These are phyloP conservation scores for Cepaea hortensis DNA, from an alignment of 2,888 invertebrate species.

Conservation along the genomic window DNA sequence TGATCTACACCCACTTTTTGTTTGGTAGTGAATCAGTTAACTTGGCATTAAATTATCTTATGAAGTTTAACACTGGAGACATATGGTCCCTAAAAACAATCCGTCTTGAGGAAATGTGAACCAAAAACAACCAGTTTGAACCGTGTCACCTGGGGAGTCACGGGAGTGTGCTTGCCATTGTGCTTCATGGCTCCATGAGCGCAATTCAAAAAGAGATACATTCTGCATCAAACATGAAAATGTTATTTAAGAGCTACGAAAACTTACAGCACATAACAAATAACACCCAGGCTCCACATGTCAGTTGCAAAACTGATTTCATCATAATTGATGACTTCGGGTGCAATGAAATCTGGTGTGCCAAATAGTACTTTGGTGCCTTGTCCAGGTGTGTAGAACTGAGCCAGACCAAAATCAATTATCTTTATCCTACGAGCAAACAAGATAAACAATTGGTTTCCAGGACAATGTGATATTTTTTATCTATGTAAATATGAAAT, in stretches of 20 bases:
- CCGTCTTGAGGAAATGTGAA: too few species aligned
- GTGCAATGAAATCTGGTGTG: conserved; percentile 76
- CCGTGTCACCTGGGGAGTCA: too few species aligned
- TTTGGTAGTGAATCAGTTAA: too few species aligned
- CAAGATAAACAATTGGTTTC: too few species aligned
- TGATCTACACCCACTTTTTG: too few species aligned
- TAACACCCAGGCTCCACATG: conserved; percentile 76
- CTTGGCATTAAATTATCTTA: too few species aligned
- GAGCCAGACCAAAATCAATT: conserved; percentile 97
- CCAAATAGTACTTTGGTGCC: conserved; percentile 81
- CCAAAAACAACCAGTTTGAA: too few species aligned
- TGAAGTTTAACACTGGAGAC: too few species aligned
- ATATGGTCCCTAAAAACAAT: too few species aligned
- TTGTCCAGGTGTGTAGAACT: conserved; percentile 93
- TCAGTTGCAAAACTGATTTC: conserved; percentile 73
- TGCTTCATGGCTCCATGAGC: too few species aligned
- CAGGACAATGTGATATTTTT: too few species aligned
- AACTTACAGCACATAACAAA: conserved; percentile 76
- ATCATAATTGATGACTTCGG: conserved; percentile 76
- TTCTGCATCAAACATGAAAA: background rate
- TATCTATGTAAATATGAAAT: background rate
- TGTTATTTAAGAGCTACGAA: background rate
- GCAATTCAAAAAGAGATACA: background rate
- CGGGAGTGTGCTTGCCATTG: too few species aligned
- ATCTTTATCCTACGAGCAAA: conserved; percentile 85